Evolutionary conservation across 2,113 vertebrate genomes (phyloP).

Genomic region (Amia ocellicauda): DNA sequence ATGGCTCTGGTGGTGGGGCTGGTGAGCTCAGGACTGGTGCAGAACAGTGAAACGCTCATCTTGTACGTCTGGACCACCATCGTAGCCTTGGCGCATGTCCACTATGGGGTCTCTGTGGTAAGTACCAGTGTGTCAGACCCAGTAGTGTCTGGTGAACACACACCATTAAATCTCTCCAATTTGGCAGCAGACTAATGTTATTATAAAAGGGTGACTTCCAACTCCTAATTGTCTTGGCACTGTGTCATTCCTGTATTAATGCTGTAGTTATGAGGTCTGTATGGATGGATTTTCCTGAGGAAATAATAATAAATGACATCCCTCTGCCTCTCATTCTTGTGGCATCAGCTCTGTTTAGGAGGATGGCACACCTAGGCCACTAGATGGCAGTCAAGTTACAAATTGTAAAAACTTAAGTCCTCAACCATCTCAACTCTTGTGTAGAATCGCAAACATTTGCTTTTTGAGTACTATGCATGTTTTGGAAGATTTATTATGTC

Average conservation of each 20-base stretch:
- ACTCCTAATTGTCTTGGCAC: neutral
- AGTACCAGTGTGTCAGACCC: slow-evolving; percentile 43
- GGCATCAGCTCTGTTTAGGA: too few relatives aligned
- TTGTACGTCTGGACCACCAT: slow-evolving; percentile 69
- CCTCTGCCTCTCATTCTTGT: too few relatives aligned
- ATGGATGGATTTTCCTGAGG: too few relatives aligned
- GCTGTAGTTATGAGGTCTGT: too few relatives aligned
- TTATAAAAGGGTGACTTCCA: neutral
- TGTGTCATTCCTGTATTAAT: too few relatives aligned
- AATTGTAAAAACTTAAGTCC: neutral
- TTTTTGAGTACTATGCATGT: too few relatives aligned
- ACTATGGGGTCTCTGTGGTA: slow-evolving; percentile 92
- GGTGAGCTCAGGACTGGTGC: slow-evolving; percentile 53
- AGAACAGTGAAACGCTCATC: slow-evolving; percentile 60
- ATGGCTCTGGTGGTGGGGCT: slow-evolving; percentile 64
- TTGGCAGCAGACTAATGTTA: neutral
- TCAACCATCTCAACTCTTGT: too few relatives aligned
- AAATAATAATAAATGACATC: too few relatives aligned
- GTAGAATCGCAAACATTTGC: too few relatives aligned
- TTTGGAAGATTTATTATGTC: too few relatives aligned
- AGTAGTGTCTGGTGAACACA: neutral
- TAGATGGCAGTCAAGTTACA: neutral
- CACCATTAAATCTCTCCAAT: neutral
- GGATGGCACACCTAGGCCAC: neutral
- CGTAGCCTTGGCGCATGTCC: slow-evolving; percentile 83